phyloP scores from a whole-genome alignment of 2,113 vertebrate genomes.

The Misgurnus mizolepis region DNA sequence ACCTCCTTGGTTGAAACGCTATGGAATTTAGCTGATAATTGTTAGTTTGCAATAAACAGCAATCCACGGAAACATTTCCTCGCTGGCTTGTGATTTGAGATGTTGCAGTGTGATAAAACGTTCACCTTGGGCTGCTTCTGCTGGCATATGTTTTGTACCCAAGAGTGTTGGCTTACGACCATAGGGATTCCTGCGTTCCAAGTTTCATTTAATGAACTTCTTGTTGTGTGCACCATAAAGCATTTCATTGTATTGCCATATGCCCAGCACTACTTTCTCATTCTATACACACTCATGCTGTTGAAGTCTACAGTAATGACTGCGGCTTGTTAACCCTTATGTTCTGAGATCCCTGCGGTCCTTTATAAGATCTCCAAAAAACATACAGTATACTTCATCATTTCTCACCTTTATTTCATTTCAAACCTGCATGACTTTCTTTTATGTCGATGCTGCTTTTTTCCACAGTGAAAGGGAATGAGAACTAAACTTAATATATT shows the following conservation, averaged over 20 bases:
- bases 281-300: background rate
- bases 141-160: conserved; percentile 48
- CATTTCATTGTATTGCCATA: conserved; percentile 50
- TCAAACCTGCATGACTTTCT: too few relatives aligned
- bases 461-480: too few relatives aligned
- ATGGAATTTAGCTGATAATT: background rate
- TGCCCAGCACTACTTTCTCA: conserved; percentile 14
- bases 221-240: conserved; percentile 25
- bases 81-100: conserved; percentile 27
- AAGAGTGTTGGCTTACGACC: conserved; percentile 54
- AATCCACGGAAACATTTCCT: conserved; percentile 39
- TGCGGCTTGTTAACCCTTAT: background rate
- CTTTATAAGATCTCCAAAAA: too few relatives aligned
- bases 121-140: conserved; percentile 55
- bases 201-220: conserved; percentile 64
- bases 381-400: too few relatives aligned
- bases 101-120: conserved; percentile 52
- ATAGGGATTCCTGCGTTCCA: conserved; percentile 54
- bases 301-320: background rate
- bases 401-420: too few relatives aligned
- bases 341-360: too few relatives aligned
- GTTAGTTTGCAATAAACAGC: background rate
- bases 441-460: too few relatives aligned
- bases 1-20: conserved; percentile 24
- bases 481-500: too few relatives aligned